Conservation (phyloP, 2,113 vertebrate species). For the Lagopus muta region DNA sequence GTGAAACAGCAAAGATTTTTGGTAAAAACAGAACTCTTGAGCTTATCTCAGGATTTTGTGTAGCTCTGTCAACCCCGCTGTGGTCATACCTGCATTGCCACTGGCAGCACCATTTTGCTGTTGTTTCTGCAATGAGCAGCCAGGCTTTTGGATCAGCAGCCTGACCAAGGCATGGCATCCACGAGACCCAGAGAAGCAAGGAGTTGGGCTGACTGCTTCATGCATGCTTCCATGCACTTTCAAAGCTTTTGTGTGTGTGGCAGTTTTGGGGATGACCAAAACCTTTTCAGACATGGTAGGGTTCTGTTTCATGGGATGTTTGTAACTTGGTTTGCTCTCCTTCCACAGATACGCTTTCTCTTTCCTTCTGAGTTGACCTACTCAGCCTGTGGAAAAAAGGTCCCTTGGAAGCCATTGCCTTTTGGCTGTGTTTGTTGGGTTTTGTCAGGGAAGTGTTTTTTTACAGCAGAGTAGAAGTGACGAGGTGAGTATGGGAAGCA, state of each 20-base stretch:
- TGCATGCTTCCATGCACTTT: neutral
- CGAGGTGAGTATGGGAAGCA: neutral
- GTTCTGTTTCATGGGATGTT: neutral
- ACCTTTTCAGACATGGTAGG: rapidly evolving
- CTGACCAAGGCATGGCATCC: neutral
- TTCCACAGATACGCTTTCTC: neutral
- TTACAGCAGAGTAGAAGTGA: neutral
- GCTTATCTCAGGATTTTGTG: neutral
- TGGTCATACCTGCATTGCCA: neutral
- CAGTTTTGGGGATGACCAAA: neutral
- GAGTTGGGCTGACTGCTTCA: neutral
- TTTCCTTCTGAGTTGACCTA: neutral
- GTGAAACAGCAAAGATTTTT: rapidly evolving
- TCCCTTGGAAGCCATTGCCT: neutral
- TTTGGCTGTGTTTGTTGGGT: neutral
- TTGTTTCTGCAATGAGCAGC: neutral
- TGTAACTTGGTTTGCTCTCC: neutral
- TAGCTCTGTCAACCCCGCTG: rapidly evolving
- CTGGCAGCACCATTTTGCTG: neutral
- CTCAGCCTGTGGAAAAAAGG: neutral
- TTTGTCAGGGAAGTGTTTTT: neutral
- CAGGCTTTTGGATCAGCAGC: no score
- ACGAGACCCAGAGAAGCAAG: neutral
- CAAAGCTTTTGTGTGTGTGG: neutral
- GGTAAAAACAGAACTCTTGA: neutral